Conservation (phyloP, 2,888 invertebrate genomes). For the Synergus umbraculus region DNA sequence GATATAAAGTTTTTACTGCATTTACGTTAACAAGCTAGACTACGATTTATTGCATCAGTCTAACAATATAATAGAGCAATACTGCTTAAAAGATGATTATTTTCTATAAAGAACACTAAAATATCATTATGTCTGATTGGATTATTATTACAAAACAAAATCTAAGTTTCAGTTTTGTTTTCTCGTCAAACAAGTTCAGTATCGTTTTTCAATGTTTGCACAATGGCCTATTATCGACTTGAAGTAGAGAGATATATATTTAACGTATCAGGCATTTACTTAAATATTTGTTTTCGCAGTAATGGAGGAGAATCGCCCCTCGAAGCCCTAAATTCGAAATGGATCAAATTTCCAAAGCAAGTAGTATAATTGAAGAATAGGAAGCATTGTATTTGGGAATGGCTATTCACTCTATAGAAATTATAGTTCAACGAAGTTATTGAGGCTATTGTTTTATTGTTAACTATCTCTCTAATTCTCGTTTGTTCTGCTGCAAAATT, state of each 20-base stretch:
- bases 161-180: background rate
- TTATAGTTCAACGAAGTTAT: background rate
- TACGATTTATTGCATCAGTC: background rate
- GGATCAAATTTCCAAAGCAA: conserved; percentile 25
- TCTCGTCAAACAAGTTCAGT: background rate
- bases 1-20: background rate
- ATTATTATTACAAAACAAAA: background rate
- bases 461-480: background rate
- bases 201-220: background rate
- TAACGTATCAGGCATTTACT: background rate
- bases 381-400: conserved; percentile 14
- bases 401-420: background rate
- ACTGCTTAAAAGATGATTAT: background rate
- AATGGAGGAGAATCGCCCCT: background rate
- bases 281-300: background rate
- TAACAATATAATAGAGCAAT: background rate
- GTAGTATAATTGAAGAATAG: background rate
- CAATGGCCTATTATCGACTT: background rate
- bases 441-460: conserved; percentile 14
- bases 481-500: background rate
- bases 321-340: conserved; percentile 9
- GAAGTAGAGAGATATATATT: conserved; percentile 14
- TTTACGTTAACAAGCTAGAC: background rate
- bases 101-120: background rate
- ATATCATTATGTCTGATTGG: background rate